Evolutionary conservation across 2,888 invertebrate genomes (phyloP), one percentile per base, ranked within the genome.

Genomic region (Micropterix aruncella): DNA sequence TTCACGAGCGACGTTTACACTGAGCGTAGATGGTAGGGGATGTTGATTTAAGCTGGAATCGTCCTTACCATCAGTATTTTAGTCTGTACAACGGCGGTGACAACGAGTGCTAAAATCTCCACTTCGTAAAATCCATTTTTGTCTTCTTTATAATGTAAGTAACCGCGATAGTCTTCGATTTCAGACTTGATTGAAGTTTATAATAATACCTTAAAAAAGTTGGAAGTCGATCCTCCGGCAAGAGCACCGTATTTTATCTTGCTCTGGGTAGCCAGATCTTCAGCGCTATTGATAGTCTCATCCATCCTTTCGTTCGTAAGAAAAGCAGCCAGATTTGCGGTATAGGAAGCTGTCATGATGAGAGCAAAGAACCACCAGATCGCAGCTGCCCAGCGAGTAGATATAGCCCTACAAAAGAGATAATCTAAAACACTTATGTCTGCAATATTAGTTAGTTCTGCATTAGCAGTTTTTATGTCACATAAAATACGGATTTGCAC

Each of bases 291-390:
- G 47, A 97, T 93, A 2, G 91, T 87, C 37, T 83, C 83, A 47
- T 87, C 89, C 83, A 89, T 86, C 27, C 90, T 77, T 36, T 90
- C 89, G 56, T 86, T 88, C 1, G 94, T 94, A 3, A 94, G 72
- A 59, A 93, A 94, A 17, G 94, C 94, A 7, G 94, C 93, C 54
- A 95, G 73, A 62, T 94, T 94, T 38, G 94, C 94, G 2, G 94
- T 95, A 62, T 95, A 94, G 1, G 92, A 93, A 1, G 92, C 89
- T 47, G 91, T 83, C 83, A 94, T 89, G 60, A 93, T 92, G 15
- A 93, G 70, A 0, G 87, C 89, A 60, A 93, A 93, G 64, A 93
- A 92, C 92, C 92, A 92, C 92, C 88, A 89, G 79, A 89, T 85
- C 2, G 88, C 89, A n/a, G 88, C 89, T 0, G 92, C 83, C 71